phyloP scores from a whole-genome alignment of 2,113 vertebrate genomes.

The Tinamus guttatus region DNA sequence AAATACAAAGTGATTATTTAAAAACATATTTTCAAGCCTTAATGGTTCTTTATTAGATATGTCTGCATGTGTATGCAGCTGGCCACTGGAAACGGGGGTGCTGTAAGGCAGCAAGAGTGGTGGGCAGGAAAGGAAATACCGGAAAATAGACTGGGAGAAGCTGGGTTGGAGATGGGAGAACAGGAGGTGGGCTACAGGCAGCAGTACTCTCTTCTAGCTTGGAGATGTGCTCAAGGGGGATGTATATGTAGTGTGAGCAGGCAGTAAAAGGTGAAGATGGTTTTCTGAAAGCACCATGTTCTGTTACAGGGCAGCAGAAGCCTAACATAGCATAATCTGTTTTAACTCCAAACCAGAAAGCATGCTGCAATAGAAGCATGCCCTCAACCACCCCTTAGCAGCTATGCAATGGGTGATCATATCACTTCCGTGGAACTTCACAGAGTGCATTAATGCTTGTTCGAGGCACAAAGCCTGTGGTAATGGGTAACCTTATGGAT shows the following conservation, averaged over 20 bases:
- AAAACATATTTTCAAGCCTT: constrained; percentile 33
- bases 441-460: neutral
- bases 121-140: neutral
- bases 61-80: neutral
- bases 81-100: neutral
- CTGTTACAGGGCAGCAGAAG: neutral
- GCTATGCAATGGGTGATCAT: neutral
- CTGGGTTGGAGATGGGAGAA: neutral
- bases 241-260: neutral
- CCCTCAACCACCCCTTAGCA: neutral
- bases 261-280: neutral
- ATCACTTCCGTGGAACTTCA: neutral
- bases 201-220: neutral
- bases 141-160: neutral
- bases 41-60: constrained; percentile 22
- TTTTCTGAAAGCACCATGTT: neutral
- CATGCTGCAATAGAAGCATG: neutral
- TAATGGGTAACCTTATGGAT: neutral
- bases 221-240: neutral
- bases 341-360: neutral
- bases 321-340: neutral
- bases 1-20: constrained; percentile 57
- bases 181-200: neutral
- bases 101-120: neutral
- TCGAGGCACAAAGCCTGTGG: neutral